Evolutionary conservation across 2,113 vertebrate genomes (phyloP).

Genomic region (Fulmarus glacialis): DNA sequence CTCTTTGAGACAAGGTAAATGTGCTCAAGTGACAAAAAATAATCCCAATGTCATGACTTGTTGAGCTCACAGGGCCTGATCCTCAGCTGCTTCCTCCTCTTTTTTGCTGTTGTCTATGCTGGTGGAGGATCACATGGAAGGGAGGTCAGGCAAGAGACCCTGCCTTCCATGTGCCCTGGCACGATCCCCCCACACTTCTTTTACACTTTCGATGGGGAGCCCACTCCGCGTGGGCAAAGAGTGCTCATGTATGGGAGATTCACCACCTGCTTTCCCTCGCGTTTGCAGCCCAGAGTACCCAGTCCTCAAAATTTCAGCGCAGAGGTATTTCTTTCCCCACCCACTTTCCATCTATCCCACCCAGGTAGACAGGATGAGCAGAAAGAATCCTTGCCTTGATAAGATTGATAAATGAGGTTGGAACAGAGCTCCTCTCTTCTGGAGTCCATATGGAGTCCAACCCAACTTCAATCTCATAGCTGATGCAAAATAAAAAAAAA

Average conservation of each 20-base stretch:
- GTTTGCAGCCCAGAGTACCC: neutral
- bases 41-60: neutral
- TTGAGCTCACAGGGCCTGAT: neutral
- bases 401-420: slow-evolving; percentile 59
- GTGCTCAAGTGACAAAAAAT: neutral
- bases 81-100: neutral
- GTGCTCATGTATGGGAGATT: neutral
- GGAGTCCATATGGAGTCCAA: slow-evolving; percentile 64
- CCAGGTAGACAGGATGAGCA: slow-evolving; percentile 63
- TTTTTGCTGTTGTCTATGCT: neutral
- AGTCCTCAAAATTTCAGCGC: neutral
- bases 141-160: neutral
- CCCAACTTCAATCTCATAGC: slow-evolving; percentile 21
- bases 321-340: slow-evolving; percentile 33
- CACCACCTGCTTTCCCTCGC: neutral
- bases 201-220: neutral
- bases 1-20: neutral
- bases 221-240: neutral
- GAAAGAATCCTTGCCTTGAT: slow-evolving; percentile 61
- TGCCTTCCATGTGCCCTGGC: neutral
- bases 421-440: slow-evolving; percentile 48
- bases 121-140: neutral
- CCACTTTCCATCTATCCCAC: slow-evolving; percentile 56
- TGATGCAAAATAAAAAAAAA: neutral
- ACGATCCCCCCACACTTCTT: neutral